Base-by-base conservation (phyloP, 2,113 vertebrate genomes). In the Crotophaga sulcirostris region DNA sequence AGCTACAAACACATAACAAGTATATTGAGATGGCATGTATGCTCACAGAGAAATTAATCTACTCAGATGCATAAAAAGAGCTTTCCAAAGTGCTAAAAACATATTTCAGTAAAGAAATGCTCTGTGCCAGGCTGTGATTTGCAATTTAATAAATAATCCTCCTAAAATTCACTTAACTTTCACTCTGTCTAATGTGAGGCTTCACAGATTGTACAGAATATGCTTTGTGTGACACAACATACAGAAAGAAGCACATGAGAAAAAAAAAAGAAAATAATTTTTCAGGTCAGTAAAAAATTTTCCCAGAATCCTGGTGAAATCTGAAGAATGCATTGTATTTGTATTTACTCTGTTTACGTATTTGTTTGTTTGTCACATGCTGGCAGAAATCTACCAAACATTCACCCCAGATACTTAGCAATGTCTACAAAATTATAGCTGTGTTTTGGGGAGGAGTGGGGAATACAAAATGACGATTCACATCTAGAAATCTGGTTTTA, bases 121-220 rank as follows among this genome's bases (percentile, higher is more conserved):
- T 72, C 73, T 90, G 47, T 87, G n/a, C 68, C 64, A 81, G 87
- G 64, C 76, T 92, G 76, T 87, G 90, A 93, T 93, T 93, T 95
- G 60, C 72, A 96, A 87, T 95, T 88, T 90, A 96, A 95, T 95
- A 96, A 94, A 96, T 96, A 97, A 94, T 93, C 75, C 68, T 90
- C 80, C 93, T 89, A 94, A 97, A 96, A 96, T 93, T 96, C 93
- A 94, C 75, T 94, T 95, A 96, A 91, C 72, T 94, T 95, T 88
- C 82, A 52, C 56, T 92, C 75, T 84, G 59, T 56, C 88, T 93
- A 87, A 95, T 40, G 64, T 80, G 85, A 95, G 52, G 85, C 59
- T 93, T 93, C 94, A 94, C 93, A 97, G 90, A 96, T 94, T 96
- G 90, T 84, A 72, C 56, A 89, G 90, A 96, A 95, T 96, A 90